Percentiles rank a stretch among this genome's conserved stretches.
phyloP scores from a whole-genome alignment of 2,888 invertebrate species.

The Melieria omissa region DNA sequence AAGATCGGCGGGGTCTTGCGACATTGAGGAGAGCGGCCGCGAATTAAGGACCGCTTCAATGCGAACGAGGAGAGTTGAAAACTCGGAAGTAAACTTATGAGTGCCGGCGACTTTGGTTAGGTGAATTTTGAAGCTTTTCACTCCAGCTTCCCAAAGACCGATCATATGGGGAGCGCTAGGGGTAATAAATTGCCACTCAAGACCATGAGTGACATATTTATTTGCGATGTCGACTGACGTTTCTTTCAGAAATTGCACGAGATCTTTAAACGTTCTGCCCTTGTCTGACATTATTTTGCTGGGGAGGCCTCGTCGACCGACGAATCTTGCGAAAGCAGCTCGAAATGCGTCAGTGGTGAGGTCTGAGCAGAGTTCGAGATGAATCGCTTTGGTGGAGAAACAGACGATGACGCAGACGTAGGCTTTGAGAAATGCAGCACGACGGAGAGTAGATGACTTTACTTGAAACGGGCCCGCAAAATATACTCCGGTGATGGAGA shows the following conservation, averaged over 20 bases:
- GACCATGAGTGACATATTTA: conserved; percentile 4
- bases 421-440: conserved; percentile 27
- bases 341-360: conserved; percentile 25
- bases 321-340: conserved; percentile 33
- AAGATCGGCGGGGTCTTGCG: too few species aligned
- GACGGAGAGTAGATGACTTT: conserved; percentile 21
- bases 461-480: conserved; percentile 39
- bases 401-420: conserved; percentile 35
- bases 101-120: conserved; percentile 18
- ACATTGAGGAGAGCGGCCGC: too few species aligned
- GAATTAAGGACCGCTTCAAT: too few species aligned
- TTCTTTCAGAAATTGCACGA: background rate
- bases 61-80: too few species aligned
- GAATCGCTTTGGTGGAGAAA: conserved; percentile 30
- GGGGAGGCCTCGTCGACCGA: conserved; percentile 35
- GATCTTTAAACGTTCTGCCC: conserved; percentile 37
- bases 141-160: conserved; percentile 34
- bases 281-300: conserved; percentile 33
- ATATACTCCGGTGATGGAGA: conserved; percentile 32
- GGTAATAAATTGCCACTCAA: conserved; percentile 33
- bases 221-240: background rate
- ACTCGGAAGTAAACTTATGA: too few species aligned
- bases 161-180: conserved; percentile 35
- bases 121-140: conserved; percentile 34
- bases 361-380: conserved; percentile 32